Percentiles rank a stretch among this genome's conserved stretches.
Evolutionary conservation across 2,797 vertebrate species (phyloP).

Genomic region (Hipposideros larvatus): DNA sequence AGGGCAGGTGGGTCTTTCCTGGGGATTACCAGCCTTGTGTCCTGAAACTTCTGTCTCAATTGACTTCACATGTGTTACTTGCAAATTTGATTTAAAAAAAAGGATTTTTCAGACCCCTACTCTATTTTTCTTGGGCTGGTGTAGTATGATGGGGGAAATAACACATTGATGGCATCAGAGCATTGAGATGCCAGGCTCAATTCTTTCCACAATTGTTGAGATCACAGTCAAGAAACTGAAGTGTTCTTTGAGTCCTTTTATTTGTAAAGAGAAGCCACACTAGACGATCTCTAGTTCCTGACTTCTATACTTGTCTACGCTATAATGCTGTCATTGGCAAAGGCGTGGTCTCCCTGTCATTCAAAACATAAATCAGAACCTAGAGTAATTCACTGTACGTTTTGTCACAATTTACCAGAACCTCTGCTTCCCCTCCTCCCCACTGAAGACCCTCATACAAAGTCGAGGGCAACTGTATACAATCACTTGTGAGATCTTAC

Average conservation of each 20-base stretch:
- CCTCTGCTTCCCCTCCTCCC: background rate
- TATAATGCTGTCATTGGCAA: background rate
- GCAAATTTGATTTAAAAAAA: background rate
- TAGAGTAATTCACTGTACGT: background rate
- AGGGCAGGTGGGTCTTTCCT: background rate
- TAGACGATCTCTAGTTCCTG: background rate
- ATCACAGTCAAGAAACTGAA: background rate
- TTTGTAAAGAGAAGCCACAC: background rate
- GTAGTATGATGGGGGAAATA: background rate
- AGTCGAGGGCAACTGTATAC: background rate
- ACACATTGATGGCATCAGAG: background rate
- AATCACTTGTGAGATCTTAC: constrained; percentile 26
- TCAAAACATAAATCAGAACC: background rate
- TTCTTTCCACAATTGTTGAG: background rate
- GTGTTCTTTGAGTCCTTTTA: background rate
- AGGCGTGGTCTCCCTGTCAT: background rate
- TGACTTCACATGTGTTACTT: background rate
- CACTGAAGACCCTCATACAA: background rate
- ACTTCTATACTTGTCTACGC: background rate
- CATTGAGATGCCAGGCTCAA: background rate
- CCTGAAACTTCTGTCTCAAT: background rate
- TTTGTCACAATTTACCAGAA: background rate
- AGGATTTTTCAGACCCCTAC: background rate
- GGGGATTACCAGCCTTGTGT: background rate
- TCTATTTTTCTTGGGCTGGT: background rate